Evolutionary conservation across 2,113 vertebrate species (phyloP).

Genomic region (Parus major): DNA sequence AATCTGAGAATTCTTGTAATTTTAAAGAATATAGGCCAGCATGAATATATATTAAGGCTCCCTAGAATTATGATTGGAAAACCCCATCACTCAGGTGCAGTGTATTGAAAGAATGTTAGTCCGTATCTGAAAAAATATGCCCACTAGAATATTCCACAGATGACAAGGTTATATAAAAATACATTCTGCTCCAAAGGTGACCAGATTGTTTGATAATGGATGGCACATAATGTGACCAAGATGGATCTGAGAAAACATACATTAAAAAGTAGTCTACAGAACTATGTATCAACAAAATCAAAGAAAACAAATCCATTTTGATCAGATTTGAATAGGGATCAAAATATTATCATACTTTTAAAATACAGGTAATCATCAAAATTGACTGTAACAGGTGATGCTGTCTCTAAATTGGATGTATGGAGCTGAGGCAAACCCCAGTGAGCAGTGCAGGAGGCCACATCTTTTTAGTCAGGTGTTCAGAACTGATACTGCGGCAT

Average conservation of each 20-base stretch:
- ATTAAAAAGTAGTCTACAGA: neutral
- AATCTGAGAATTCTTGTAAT: neutral
- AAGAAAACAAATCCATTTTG: neutral
- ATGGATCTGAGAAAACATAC: neutral
- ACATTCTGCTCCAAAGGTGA: neutral
- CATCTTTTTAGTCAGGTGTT: neutral
- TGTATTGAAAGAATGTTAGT: neutral
- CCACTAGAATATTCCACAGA: neutral
- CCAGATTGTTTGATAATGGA: neutral
- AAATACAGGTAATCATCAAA: neutral
- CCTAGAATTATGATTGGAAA: neutral
- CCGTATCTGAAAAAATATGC: neutral
- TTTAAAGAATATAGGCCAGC: neutral
- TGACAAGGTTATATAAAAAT: neutral
- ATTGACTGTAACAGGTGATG: neutral
- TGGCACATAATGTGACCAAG: neutral
- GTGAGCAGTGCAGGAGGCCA: rapidly evolving
- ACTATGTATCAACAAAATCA: neutral
- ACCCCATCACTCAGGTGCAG: neutral
- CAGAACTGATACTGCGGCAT: neutral
- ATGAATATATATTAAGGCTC: neutral
- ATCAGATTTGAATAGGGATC: neutral
- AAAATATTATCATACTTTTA: neutral
- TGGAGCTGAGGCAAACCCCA: neutral
- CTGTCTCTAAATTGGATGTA: neutral